Base-by-base conservation (phyloP, 2,113 vertebrate genomes). In the Sakesphorus luctuosus region DNA sequence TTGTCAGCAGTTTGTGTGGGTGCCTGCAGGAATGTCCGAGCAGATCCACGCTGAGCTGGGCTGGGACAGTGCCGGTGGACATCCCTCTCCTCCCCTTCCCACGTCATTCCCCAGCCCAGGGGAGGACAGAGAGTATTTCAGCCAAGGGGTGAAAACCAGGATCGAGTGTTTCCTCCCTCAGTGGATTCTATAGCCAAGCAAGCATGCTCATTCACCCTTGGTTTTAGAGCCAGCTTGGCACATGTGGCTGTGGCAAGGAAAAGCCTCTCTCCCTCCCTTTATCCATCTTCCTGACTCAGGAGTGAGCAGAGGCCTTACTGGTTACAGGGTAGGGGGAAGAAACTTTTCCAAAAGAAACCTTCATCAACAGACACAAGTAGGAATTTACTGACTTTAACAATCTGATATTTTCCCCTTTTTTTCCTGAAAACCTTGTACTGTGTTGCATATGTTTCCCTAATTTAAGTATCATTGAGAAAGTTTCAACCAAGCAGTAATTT, bases 401-500 rank as follows among this genome's bases (percentile, higher is more conserved):
- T 55, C 33, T 63, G 65, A 31, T 28, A 5, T 55, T 63, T 75
- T n/a, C 1, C 1, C 18, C 20, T 3, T 11, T 47, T 77, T 52
- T 38, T 25, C 9, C 68, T 44, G 73, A 28, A 35, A 87, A 6
- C 20, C 50, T 62, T 25, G 7, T 53, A 6, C 40, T 38, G 4
- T 18, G 11, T 94, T 92, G 62, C 62, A 61, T 91, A 65, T 80
- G 10, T 80, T 88, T 74, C 36, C 79, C 84, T 80, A 35, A 74
- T 83, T 88, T 74, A 77, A 90, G 36, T 80, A 77, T 63, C 76
- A 23, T 5, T 5, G 40, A 50, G 84, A 63, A 88, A 84, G 24
- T 84, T 87, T 35, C 84, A 95, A 86, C 61, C 13, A 7, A 36
- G 89, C 89, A 84, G 86, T 86, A 94, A 84, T 96, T 92, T 92